Conservation (phyloP, 1,140 invertebrate species). For the Polypedilum pembai region DNA sequence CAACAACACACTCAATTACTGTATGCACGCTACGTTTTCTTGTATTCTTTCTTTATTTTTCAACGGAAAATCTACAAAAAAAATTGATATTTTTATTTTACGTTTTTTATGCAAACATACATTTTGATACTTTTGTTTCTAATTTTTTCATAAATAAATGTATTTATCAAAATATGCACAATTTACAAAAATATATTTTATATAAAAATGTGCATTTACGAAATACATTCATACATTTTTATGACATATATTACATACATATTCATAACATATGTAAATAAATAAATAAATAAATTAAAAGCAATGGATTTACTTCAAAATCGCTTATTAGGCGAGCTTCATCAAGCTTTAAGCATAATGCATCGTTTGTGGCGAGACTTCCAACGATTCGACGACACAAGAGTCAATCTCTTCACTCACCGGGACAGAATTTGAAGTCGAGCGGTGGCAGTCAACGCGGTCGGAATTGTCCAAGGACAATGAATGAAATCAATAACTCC, state of each 20-base stretch:
- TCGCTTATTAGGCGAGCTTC: constrained; percentile 52
- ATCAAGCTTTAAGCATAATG: constrained; percentile 82
- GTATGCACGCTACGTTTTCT: too few species aligned
- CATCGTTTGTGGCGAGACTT: constrained; percentile 78
- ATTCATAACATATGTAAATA: not conserved
- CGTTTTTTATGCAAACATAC: too few species aligned
- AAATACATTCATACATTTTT: not conserved
- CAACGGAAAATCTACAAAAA: too few species aligned
- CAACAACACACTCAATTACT: too few species aligned
- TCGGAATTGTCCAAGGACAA: constrained; percentile 48
- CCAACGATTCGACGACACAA: constrained; percentile 77
- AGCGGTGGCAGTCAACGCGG: constrained; percentile 38
- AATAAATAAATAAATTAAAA: not conserved
- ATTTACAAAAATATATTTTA: too few species aligned
- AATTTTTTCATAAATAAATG: too few species aligned
- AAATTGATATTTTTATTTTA: too few species aligned
- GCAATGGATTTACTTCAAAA: constrained; percentile 28
- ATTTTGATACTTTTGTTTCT: too few species aligned
- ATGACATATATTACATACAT: not conserved
- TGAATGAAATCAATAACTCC: constrained; percentile 61
- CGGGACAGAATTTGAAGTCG: constrained; percentile 51
- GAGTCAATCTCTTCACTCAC: constrained; percentile 61
- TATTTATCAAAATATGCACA: too few species aligned
- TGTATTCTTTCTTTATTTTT: too few species aligned
- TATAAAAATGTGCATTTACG: too few species aligned